phyloP scores from a whole-genome alignment of 2,797 vertebrate genomes.

The Simalia tracyae region DNA sequence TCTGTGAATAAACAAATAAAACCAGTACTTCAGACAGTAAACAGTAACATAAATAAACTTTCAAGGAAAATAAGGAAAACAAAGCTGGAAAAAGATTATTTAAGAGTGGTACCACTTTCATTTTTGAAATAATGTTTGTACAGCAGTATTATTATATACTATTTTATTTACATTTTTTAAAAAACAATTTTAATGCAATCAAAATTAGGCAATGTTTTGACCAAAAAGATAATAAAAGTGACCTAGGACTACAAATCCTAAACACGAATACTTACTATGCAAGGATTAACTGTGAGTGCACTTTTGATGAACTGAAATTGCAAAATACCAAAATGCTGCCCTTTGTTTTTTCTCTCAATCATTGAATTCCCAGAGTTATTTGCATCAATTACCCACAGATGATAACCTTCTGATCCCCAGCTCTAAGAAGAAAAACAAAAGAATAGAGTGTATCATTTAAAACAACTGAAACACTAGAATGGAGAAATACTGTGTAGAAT shows the following conservation, averaged over 20 bases:
- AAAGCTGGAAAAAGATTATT: background rate
- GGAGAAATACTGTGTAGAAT: slow-evolving; percentile 5
- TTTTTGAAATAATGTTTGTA: background rate
- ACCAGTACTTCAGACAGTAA: slow-evolving; percentile 8
- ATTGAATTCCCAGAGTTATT: slow-evolving; percentile 65
- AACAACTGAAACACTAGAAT: background rate
- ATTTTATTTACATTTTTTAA: background rate
- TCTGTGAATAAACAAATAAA: slow-evolving; percentile 73
- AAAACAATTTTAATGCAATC: background rate
- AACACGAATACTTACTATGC: slow-evolving; percentile 84
- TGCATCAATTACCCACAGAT: slow-evolving; percentile 89
- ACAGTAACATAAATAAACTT: background rate
- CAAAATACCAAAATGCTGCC: slow-evolving; percentile 83
- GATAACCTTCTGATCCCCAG: slow-evolving; percentile 98
- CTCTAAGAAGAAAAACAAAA: slow-evolving; percentile 59
- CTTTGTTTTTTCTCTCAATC: slow-evolving; percentile 61
- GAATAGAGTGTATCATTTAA: background rate
- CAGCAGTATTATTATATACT: background rate
- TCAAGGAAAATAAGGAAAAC: background rate
- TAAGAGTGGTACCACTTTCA: background rate
- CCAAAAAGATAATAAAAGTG: background rate
- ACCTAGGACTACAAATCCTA: background rate
- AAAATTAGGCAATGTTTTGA: background rate
- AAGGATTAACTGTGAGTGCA: slow-evolving; percentile 96
- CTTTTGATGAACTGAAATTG: slow-evolving; percentile 99